Evolutionary conservation across 2,888 invertebrate genomes (phyloP).

Genomic region (Oxystoma pomonae): DNA sequence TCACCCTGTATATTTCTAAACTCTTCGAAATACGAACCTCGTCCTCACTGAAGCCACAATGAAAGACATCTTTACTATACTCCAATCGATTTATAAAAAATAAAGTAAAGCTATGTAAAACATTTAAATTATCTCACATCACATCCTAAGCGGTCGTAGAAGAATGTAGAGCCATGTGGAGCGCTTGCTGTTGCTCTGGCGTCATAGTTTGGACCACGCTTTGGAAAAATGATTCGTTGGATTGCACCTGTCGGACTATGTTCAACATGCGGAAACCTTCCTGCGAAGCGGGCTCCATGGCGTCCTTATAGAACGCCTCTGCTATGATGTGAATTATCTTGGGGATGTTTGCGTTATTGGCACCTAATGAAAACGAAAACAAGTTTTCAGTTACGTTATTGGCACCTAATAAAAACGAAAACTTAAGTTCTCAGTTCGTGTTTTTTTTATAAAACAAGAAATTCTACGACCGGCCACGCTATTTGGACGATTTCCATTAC

Average conservation of each 20-base stretch:
- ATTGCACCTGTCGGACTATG: conserved; percentile 77
- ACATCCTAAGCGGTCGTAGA: conserved; percentile 28
- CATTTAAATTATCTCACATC: neutral
- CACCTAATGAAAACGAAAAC: conserved; percentile 57
- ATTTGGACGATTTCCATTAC: too few species aligned
- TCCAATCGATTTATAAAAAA: neutral
- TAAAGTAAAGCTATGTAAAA: neutral
- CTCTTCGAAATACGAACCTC: too few species aligned
- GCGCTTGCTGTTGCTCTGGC: conserved; percentile 77
- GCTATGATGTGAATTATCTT: conserved; percentile 84
- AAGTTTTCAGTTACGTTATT: too few species aligned
- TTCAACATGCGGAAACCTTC: conserved; percentile 76
- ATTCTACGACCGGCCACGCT: too few species aligned
- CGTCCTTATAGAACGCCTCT: conserved; percentile 82
- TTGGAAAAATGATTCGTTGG: conserved; percentile 49
- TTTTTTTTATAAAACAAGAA: too few species aligned
- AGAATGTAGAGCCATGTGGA: conserved; percentile 65
- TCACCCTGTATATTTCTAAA: too few species aligned
- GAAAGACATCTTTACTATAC: neutral
- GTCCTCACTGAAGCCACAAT: too few species aligned
- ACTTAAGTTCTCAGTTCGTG: too few species aligned
- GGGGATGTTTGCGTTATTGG: conserved; percentile 85
- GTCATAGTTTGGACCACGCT: conserved; percentile 58
- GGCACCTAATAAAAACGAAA: too few species aligned
- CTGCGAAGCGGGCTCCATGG: conserved; percentile 69